Evolutionary conservation across 2,797 vertebrate species (phyloP), one percentile per base, ranked within the genome.

Genomic region (Enteromius viviparus): DNA sequence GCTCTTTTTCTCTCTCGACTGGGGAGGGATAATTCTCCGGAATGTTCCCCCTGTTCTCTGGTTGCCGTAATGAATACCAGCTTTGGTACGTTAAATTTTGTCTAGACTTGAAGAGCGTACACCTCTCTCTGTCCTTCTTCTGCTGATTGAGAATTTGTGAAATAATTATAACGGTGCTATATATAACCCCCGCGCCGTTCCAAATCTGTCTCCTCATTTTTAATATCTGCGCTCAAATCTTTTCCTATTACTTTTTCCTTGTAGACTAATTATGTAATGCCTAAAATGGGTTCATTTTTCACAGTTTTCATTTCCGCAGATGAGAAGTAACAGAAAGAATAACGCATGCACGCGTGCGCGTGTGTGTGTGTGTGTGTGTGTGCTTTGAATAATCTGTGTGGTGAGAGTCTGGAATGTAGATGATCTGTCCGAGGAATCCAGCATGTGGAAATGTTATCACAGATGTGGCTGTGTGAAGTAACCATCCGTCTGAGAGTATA

Each of bases 31-130:
- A 4, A 86, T 91, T 91, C 89, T 88, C 86, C 76, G 86, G 85
- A 86, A 84, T 88, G 85, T 87, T 89, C 90, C 88, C 87, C 5
- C 2, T 86, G 82, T 86, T 78, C 79, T 51, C 82, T 89, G 66
- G 14, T 87, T 90, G 90, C 84, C 45, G 87, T 92, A 92, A 92
- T 91, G 87, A 91, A 92, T 88, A 87, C 80, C 86, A 81, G 88
- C 40, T 64, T 82, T 86, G 89, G 86, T 90, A 86, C 80, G 79
- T 89, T 90, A 88, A 93, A 89, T 91, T 88, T 92, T 89, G 89
- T 83, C 87, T 90, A 81, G 65, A 87, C 88, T 89, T 89, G 89
- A 91, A 92, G 89, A 88, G 83, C 91, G 89, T 89, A 89, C 91
- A 88, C 86, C 65, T 17, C 19, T 75, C 72, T 37, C 42, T 78